Conservation (phyloP, 1,140 invertebrate species). For the Eumeta japonica region DNA sequence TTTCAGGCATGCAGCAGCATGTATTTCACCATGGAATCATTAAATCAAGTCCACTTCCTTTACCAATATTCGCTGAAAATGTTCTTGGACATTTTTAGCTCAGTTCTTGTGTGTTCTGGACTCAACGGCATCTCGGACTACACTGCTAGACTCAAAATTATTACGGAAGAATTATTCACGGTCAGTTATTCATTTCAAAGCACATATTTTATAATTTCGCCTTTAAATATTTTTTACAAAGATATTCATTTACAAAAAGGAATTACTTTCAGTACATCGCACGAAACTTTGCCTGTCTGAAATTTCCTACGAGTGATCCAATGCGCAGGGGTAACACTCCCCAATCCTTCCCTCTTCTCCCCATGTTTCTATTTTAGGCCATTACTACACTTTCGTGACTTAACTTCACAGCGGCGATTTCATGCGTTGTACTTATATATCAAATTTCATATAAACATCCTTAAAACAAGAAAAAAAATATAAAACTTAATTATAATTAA, state of each 20-base stretch:
- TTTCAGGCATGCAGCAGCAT: conserved; percentile 92
- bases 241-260: neutral
- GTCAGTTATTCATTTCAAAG: conserved; percentile 53
- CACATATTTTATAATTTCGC: conserved; percentile 67
- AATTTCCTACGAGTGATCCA: too few relatives aligned
- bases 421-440: too few relatives aligned
- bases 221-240: too few relatives aligned
- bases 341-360: too few relatives aligned
- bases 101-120: conserved; percentile 83
- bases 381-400: too few relatives aligned
- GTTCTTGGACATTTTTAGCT: conserved; percentile 98
- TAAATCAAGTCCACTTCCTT: conserved; percentile 97
- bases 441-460: too few relatives aligned
- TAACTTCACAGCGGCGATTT: too few relatives aligned
- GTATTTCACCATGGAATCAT: conserved; percentile 96
- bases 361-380: too few relatives aligned
- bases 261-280: neutral
- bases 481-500: too few relatives aligned
- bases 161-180: conserved; percentile 94
- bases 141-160: conserved; percentile 76
- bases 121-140: conserved; percentile 82
- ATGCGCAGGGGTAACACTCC: too few relatives aligned
- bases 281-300: too few relatives aligned
- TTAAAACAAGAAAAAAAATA: too few relatives aligned
- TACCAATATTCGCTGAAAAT: conserved; percentile 99